Percentiles rank a stretch among this genome's conserved stretches.
phyloP scores from a whole-genome alignment of 2,113 vertebrate genomes.

The Elachura formosa region DNA sequence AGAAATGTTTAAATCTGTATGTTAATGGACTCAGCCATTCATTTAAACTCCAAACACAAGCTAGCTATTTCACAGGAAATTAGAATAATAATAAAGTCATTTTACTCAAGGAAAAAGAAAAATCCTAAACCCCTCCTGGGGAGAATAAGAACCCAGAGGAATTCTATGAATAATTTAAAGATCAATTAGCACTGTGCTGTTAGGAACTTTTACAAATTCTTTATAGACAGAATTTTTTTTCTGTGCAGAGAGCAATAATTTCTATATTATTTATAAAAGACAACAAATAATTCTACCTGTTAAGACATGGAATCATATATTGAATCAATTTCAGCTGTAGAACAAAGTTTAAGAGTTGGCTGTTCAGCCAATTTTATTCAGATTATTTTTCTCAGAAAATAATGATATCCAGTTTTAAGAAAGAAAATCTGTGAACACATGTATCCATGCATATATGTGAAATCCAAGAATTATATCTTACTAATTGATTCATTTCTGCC shows the following conservation, averaged over 20 bases:
- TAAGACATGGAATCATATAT: background rate
- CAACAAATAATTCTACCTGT: background rate
- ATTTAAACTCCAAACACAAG: background rate
- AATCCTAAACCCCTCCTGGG: background rate
- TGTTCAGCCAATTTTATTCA: background rate
- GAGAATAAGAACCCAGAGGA: background rate
- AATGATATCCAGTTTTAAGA: background rate
- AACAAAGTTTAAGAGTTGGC: background rate
- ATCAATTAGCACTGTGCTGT: constrained; percentile 21
- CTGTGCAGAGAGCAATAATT: constrained; percentile 1
- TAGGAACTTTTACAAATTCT: constrained; percentile 26
- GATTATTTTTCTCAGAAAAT: background rate
- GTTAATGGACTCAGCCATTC: background rate
- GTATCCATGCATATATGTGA: background rate
- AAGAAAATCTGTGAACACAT: background rate
- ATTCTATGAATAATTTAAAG: constrained; percentile 46
- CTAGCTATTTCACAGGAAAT: background rate
- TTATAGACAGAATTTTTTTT: background rate
- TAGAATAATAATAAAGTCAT: background rate
- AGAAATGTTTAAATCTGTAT: background rate
- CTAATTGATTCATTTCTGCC: background rate
- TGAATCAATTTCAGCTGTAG: background rate
- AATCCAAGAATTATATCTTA: background rate
- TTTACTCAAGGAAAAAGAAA: background rate
- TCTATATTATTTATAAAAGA: constrained; percentile 26